Base-by-base conservation (phyloP, 1,140 invertebrate genomes). In the Scaptomyza graminum region DNA sequence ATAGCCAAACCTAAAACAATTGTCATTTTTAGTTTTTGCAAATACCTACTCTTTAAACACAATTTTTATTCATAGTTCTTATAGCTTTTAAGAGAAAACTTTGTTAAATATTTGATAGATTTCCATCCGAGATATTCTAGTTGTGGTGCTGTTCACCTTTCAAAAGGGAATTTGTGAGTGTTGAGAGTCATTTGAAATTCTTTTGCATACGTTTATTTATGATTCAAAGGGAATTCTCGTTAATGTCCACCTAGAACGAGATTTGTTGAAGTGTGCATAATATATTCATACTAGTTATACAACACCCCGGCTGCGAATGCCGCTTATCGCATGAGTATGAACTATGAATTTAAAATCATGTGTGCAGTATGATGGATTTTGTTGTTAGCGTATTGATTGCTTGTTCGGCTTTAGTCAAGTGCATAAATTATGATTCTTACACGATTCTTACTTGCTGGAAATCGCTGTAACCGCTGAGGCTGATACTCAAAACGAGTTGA, bases 331-430 rank as follows among this genome's bases (percentile, higher is more conserved):
- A 41, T 50, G 31, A 34, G 31, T 0, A 37, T 73, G 67, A 74
- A 60, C 72, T 79, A 59, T 83, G 80, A 75, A 83, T 76, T 50
- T 51, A 7, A 73, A 84, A 75, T 66, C 51, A 47, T 51, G 37
- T 74, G 34, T 74, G 74, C 0, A 62, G 15, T 66, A 31, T 56
- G 57, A 51, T 59, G 44, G 62, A 61, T 75, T 76, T 64, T 31
- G 18, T 39, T 31, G 39, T 31, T 60, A n/a, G n/a, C 43, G 11
- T 74, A 50, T 49, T 39, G 47, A 67, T 56, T 31, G 59, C 5
- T 22, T 44, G 39, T 41, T 47, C 54, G 50, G 8, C 39, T 51
- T 69, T 41, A 60, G 64, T 77, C 57, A 71, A 70, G 37, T 79
- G 74, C 50, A 65, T 62, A 82, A 64, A 69, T 73, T 77, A 74